Conservation (phyloP, 2,113 vertebrate species). For the Gymnogyps californianus region DNA sequence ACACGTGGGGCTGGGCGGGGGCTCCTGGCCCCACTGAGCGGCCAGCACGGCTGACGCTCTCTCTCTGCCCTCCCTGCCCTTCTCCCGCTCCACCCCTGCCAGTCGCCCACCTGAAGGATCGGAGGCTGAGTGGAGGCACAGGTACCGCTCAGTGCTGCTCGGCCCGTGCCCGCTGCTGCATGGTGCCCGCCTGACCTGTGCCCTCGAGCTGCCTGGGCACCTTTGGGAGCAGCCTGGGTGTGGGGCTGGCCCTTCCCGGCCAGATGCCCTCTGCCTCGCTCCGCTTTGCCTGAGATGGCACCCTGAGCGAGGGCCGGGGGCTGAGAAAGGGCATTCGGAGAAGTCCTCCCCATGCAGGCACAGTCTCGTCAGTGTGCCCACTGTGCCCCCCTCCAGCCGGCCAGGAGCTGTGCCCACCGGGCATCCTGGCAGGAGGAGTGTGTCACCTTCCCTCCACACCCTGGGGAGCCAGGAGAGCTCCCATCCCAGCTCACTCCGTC, state of each 20-base stretch:
- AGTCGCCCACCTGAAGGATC: conserved; percentile 98
- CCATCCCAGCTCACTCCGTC: neutral
- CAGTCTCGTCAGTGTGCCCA: neutral
- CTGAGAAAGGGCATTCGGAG: neutral
- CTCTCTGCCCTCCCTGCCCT: conserved; percentile 50
- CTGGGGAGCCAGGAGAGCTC: neutral
- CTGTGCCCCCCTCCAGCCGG: neutral
- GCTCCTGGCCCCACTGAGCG: fast-evolving
- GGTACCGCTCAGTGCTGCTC: conserved; percentile 76
- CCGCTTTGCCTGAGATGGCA: neutral
- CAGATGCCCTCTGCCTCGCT: neutral
- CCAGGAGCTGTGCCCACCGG: neutral
- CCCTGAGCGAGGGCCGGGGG: neutral
- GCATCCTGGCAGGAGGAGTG: neutral
- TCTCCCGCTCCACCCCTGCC: conserved; percentile 76
- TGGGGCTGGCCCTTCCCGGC: neutral
- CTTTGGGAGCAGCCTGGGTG: conserved; percentile 1
- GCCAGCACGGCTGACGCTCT: neutral
- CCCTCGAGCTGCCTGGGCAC: neutral
- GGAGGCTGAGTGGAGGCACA: conserved; percentile 96
- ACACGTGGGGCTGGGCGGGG: neutral
- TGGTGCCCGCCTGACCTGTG: conserved; percentile 36
- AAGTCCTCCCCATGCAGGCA: neutral
- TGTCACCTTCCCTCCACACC: neutral
- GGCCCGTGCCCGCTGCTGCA: conserved; percentile 15